A percentile compares a stretch with the other conserved stretches of the same genome.
Conservation (phyloP, 2,888 invertebrate species). For the Plagiodera versicolora region DNA sequence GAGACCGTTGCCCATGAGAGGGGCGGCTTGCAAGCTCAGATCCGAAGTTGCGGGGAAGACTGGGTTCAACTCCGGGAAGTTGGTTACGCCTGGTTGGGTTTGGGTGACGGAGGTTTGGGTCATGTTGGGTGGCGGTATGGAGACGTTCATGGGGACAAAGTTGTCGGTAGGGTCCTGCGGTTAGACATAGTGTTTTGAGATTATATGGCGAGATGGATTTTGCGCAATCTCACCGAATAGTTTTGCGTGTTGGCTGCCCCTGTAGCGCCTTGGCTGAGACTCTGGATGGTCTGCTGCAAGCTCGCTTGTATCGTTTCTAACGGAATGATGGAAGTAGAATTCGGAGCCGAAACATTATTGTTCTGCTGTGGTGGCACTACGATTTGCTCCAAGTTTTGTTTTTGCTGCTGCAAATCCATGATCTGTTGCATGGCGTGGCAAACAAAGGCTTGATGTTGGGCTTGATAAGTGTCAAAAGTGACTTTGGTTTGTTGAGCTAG, state of each 20-base stretch:
- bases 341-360: background rate
- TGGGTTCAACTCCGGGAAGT: slow-evolving; percentile 21
- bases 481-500: slow-evolving; percentile 79
- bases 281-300: slow-evolving; percentile 45
- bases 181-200: too few species aligned
- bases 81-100: background rate
- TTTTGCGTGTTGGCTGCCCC: slow-evolving; percentile 25
- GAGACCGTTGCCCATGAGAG: slow-evolving; percentile 38
- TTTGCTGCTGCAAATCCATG: slow-evolving; percentile 80
- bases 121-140: slow-evolving; percentile 47
- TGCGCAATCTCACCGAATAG: too few species aligned
- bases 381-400: slow-evolving; percentile 48
- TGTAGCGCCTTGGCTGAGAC: slow-evolving; percentile 32
- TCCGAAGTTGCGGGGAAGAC: slow-evolving; percentile 33
- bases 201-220: too few species aligned
- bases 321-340: slow-evolving; percentile 40
- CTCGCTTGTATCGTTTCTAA: slow-evolving; percentile 46
- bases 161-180: too few species aligned
- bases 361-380: slow-evolving; percentile 6
- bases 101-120: background rate
- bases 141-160: slow-evolving; percentile 48
- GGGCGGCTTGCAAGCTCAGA: slow-evolving; percentile 32
- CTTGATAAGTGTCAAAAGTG: slow-evolving; percentile 74
- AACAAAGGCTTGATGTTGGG: slow-evolving; percentile 94
- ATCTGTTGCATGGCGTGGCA: slow-evolving; percentile 89